A percentile compares a stretch with the other conserved stretches of the same genome.
These are phyloP conservation scores for Choristoneura fumiferana DNA, from an alignment of 1,140 invertebrate species.

Conservation along the genomic window DNA sequence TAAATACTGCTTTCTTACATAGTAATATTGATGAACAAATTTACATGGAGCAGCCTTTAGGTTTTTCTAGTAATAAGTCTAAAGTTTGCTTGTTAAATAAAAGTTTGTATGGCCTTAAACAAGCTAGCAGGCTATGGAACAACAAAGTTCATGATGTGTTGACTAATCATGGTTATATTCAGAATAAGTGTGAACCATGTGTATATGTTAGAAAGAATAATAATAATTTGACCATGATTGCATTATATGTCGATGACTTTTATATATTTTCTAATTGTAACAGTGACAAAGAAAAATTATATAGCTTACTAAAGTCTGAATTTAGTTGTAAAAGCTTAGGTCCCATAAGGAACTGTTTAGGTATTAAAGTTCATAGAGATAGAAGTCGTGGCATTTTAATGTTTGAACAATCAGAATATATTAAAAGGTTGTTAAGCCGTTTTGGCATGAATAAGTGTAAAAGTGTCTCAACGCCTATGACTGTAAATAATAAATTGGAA, in stretches of 20 bases:
- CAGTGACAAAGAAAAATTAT: slow-evolving; percentile 16
- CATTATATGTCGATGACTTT: slow-evolving; percentile 37
- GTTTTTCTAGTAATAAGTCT: slow-evolving; percentile 24
- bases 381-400: slow-evolving; percentile 1
- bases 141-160: slow-evolving; percentile 11
- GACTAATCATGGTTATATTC: background rate
- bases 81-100: slow-evolving; percentile 21
- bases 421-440: too few relatives aligned
- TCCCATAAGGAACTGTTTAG: slow-evolving; percentile 7
- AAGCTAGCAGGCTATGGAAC: slow-evolving; percentile 6
- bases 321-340: background rate
- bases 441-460: too few relatives aligned
- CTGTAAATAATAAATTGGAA: slow-evolving; percentile 7
- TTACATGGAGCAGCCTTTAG: slow-evolving; percentile 56
- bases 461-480: too few relatives aligned
- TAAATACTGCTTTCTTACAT: slow-evolving; percentile 60
- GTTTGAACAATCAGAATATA: too few relatives aligned
- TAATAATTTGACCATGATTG: slow-evolving; percentile 18
- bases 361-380: background rate
- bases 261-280: slow-evolving; percentile 20
- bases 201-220: slow-evolving; percentile 23
- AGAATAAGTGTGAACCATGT: slow-evolving; percentile 30
- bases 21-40: slow-evolving; percentile 57
- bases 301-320: background rate
- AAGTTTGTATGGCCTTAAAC: slow-evolving; percentile 13